Base-by-base conservation (phyloP, 2,888 invertebrate genomes). In the Carcina quercana region DNA sequence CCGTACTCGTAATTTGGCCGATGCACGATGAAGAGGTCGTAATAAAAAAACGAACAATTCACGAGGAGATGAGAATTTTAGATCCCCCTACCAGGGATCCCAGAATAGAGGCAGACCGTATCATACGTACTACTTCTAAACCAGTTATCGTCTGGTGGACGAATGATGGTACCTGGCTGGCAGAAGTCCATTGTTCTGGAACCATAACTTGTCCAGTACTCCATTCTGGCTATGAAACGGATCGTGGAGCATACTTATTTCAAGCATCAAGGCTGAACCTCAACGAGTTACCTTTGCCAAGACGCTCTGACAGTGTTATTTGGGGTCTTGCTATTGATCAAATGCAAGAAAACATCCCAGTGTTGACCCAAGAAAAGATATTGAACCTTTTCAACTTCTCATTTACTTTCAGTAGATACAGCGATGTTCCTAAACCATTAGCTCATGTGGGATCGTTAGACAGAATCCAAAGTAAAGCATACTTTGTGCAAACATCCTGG, bases 331-430 rank as follows among this genome's bases (percentile, higher is more conserved):
- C 7, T 17, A 5, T 5, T 7, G 17, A 17, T 7, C 5, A 17
- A 17, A 5, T 7, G 17, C 17, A 5, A 17, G 5, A 5, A 7
- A 17, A 17, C 17, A 7, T 17, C 5, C 5, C 5, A 5, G 5
- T 17, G 7, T 80, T 94, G 20, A 82, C 89, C 41, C 87, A 90
- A 47, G 74, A 86, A 35, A 71, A 85, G 27, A 79, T 88, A 17
- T 70, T 94, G 28, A 72, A 70, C 10, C 62, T 95, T 32, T 95
- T 95, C 52, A 93, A 94, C 63, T 88, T 88, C 46, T 91, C 94
- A 0, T 84, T 93, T 1, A 95, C 95, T 0, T 94, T 93, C 57
- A 91, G 92, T 50, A 85, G 92, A 38, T 66, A 87, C 42, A 94
- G 94, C 47, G 84, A 91, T 53, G 82, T 92, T 15, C 93, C 95